These are phyloP conservation scores for Molossus molossus DNA, from an alignment of 2,797 vertebrate species.

Conservation along the genomic window DNA sequence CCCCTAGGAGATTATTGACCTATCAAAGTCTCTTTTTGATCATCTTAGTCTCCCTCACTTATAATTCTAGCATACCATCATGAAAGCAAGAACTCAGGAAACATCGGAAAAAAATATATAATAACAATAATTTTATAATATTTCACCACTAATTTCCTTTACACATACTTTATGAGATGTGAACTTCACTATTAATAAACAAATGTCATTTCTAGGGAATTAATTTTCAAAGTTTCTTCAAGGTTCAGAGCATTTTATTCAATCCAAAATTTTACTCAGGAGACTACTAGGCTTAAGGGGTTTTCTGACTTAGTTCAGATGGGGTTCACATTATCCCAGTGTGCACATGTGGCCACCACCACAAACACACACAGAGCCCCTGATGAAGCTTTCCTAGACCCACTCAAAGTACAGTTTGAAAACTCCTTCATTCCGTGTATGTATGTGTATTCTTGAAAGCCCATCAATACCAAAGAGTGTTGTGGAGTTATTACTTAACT, in stretches of 20 bases:
- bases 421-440: background rate
- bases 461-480: background rate
- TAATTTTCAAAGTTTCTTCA: constrained; percentile 38
- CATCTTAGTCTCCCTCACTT: background rate
- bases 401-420: background rate
- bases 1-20: background rate
- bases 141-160: background rate
- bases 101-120: background rate
- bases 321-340: background rate
- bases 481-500: background rate
- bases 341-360: background rate
- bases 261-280: background rate
- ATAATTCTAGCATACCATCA: background rate
- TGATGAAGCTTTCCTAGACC: background rate
- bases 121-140: background rate
- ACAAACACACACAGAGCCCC: background rate
- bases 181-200: background rate
- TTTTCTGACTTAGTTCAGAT: background rate
- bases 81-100: background rate
- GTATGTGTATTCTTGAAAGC: background rate
- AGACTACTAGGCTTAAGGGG: background rate
- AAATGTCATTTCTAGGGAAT: background rate
- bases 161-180: background rate
- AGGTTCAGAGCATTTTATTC: background rate
- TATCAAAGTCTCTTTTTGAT: background rate